A percentile compares a stretch with the other conserved stretches of the same genome.
Evolutionary conservation across 1,140 invertebrate genomes (phyloP).

Genomic region (Periplaneta americana): DNA sequence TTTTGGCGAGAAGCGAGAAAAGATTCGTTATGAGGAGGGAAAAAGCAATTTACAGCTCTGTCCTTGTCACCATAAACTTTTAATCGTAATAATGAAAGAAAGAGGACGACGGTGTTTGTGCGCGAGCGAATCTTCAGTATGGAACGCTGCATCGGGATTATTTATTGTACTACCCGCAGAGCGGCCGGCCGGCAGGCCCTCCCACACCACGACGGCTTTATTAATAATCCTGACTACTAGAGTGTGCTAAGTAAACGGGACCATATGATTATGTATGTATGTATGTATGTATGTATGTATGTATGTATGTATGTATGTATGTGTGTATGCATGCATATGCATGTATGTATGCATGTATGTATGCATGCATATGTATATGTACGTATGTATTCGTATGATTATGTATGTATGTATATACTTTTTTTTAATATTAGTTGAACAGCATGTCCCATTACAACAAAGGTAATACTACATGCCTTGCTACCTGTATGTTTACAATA

Average conservation of each 20-base stretch:
- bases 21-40: constrained; percentile 4
- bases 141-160: background rate
- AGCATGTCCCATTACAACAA: no score
- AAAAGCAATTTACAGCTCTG: constrained; percentile 8
- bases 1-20: background rate
- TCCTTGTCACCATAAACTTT: constrained; percentile 4
- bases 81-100: constrained; percentile 9
- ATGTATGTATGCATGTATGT: background rate
- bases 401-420: no score
- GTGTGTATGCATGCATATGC: no score
- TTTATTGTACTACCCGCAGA: background rate
- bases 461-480: no score
- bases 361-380: background rate
- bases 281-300: background rate
- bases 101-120: background rate
- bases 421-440: no score
- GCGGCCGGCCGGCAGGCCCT: background rate
- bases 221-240: background rate
- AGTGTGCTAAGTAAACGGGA: background rate
- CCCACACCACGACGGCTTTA: background rate
- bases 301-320: background rate
- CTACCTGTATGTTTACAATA: no score
- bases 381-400: no score
- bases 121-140: background rate
- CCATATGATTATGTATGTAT: background rate